Percentiles rank a stretch among this genome's conserved stretches.
Evolutionary conservation across 2,797 vertebrate genomes (phyloP).

Genomic region (Aselliscus stoliczkanus): DNA sequence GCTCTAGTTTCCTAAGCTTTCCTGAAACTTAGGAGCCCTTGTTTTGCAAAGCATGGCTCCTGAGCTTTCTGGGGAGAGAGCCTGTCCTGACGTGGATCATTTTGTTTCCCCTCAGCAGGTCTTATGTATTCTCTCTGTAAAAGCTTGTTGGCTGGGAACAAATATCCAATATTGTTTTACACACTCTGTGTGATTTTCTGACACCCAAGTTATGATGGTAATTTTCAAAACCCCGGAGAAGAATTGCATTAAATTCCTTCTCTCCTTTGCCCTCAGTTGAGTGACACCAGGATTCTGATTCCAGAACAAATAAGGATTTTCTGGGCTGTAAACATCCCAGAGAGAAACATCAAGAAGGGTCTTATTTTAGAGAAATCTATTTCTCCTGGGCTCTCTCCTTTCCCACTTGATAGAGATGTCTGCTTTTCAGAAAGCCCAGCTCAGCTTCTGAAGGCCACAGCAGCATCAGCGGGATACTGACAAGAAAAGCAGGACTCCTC

Average conservation of each 20-base stretch:
- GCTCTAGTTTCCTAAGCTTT: background rate
- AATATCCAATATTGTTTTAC: background rate
- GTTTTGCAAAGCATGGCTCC: background rate
- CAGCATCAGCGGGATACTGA: background rate
- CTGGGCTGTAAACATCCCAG: background rate
- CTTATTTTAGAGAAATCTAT: constrained; percentile 11
- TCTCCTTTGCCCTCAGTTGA: background rate
- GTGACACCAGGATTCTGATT: background rate
- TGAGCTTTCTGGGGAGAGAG: background rate
- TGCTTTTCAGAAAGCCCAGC: constrained; percentile 5
- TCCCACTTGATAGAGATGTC: background rate
- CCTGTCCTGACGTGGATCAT: background rate
- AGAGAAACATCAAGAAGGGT: background rate
- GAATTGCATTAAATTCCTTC: background rate
- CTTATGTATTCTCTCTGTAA: background rate
- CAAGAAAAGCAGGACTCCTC: background rate
- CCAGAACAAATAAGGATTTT: constrained; percentile 10
- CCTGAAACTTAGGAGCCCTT: background rate
- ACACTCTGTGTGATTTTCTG: background rate
- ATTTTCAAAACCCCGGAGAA: background rate
- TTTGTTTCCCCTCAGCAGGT: background rate
- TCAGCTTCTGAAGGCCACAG: background rate
- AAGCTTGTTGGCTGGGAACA: background rate
- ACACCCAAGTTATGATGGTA: background rate
- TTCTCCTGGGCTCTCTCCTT: background rate